Evolutionary conservation across 1,140 invertebrate species (phyloP).

Genomic region (Piezodorus guildinii): DNA sequence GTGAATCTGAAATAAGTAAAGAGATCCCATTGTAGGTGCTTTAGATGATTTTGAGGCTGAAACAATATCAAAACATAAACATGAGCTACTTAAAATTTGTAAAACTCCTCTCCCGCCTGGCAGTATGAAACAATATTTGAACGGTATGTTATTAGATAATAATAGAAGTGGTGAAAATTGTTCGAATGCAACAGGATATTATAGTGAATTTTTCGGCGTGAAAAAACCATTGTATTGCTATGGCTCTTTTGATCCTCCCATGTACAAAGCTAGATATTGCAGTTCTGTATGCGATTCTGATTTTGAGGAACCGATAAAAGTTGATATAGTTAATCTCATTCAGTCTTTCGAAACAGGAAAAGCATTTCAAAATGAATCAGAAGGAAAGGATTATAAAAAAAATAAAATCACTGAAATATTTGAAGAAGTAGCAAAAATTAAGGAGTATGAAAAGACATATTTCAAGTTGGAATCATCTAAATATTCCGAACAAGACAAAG

Average conservation of each 20-base stretch:
- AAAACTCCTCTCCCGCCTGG: neutral
- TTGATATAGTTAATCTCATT: slow-evolving; percentile 7
- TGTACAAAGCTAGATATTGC: slow-evolving; percentile 5
- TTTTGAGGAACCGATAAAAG: neutral
- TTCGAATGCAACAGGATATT: neutral
- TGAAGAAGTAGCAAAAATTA: slow-evolving; percentile 2
- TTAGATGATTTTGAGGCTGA: slow-evolving; percentile 7
- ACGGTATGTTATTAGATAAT: neutral
- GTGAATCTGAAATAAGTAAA: neutral
- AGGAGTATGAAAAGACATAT: neutral
- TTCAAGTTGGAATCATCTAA: neutral
- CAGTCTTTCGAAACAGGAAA: slow-evolving; percentile 1
- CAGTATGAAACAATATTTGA: slow-evolving; percentile 6
- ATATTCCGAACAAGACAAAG: neutral
- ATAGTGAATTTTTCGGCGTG: slow-evolving; percentile 1
- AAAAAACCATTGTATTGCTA: slow-evolving; percentile 3
- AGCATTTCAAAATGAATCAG: neutral
- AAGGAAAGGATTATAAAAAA: neutral
- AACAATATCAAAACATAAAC: slow-evolving; percentile 1
- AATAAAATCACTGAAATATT: slow-evolving; percentile 3
- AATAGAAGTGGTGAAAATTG: neutral
- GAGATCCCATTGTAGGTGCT: neutral
- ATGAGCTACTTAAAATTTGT: neutral
- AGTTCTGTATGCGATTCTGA: neutral
- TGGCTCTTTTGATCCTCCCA: neutral